Evolutionary conservation across 2,797 vertebrate species (phyloP), one percentile per base, ranked within the genome.

Genomic region (Channallabes apus): DNA sequence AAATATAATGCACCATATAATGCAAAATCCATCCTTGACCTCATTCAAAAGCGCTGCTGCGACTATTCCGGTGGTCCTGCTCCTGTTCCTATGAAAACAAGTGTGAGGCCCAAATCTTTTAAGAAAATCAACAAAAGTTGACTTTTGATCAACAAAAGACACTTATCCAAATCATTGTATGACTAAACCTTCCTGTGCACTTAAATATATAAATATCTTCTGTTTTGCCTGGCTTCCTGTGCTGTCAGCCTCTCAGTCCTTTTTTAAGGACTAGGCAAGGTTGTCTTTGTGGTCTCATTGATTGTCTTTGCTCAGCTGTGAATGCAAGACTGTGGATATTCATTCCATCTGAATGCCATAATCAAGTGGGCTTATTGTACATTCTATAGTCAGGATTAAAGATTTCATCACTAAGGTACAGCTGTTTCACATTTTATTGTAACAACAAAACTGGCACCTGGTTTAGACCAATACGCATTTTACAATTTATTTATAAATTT

Each of bases 151-250:
- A 87, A 89, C 59, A 88, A 41, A 69, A 80, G 71, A 27, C 58
- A 86, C 75, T 86, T n/a, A 27, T 85, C 84, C 83, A 89, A 82
- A 68, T 67, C 85, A 86, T 83, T 58, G 84, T 69, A 87, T 77
- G 32, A 0, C 72, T 84, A 82, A 88, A 87, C 81, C 82, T 76
- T 84, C 89, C 68, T 62, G 80, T 83, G 78, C 71, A 65, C 27
- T 78, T 75, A 76, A 56, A 56, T 32, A 76, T 82, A 83, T 68
- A 79, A 85, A 86, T 85, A 83, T 81, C 58, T 61, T 4, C 35
- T 68, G 73, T 85, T 77, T 77, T 32, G 7, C 20, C 27, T 29
- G 3, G 12, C n/a, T 51, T 54, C 9, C 15, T 0, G 72, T 58
- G 15, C n/a, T 32, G 54, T 77, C 27, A 35, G 73, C 27, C 2